Evolutionary conservation across 2,888 invertebrate species (phyloP).

Genomic region (Boloria selene): DNA sequence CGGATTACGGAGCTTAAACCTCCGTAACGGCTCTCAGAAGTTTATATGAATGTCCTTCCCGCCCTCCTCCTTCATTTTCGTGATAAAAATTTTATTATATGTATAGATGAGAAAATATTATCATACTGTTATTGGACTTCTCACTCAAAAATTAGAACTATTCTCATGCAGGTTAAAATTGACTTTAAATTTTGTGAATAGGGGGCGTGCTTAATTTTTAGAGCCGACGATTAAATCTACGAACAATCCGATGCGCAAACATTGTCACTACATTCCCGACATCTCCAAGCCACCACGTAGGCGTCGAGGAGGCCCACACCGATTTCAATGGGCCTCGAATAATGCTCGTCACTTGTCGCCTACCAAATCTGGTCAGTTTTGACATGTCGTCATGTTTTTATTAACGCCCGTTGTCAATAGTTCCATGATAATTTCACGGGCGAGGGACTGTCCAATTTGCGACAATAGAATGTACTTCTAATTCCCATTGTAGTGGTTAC

Average conservation of each 20-base stretch:
- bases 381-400: constrained; percentile 81
- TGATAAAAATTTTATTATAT: too few relatives aligned
- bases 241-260: constrained; percentile 74
- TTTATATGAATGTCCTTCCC: background rate
- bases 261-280: constrained; percentile 58
- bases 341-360: constrained; percentile 76
- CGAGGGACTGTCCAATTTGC: constrained; percentile 74
- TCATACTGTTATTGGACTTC: background rate
- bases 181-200: constrained; percentile 56
- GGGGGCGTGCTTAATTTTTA: constrained; percentile 67
- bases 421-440: constrained; percentile 66
- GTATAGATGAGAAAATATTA: background rate
- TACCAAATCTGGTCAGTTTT: constrained; percentile 79
- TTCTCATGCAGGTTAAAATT: background rate
- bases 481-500: constrained; percentile 70
- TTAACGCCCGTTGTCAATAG: constrained; percentile 73
- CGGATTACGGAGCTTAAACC: too few relatives aligned
- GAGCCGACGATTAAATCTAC: constrained; percentile 62
- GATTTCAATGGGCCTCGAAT: constrained; percentile 70
- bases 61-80: background rate
- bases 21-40: too few relatives aligned
- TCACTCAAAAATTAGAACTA: constrained; percentile 42
- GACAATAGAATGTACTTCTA: constrained; percentile 75
- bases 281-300: constrained; percentile 60
- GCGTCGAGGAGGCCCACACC: constrained; percentile 73